Percentiles rank a stretch among this genome's conserved stretches.
Evolutionary conservation across 2,113 vertebrate genomes (phyloP).

Genomic region (Cephalopholis sonnerati): DNA sequence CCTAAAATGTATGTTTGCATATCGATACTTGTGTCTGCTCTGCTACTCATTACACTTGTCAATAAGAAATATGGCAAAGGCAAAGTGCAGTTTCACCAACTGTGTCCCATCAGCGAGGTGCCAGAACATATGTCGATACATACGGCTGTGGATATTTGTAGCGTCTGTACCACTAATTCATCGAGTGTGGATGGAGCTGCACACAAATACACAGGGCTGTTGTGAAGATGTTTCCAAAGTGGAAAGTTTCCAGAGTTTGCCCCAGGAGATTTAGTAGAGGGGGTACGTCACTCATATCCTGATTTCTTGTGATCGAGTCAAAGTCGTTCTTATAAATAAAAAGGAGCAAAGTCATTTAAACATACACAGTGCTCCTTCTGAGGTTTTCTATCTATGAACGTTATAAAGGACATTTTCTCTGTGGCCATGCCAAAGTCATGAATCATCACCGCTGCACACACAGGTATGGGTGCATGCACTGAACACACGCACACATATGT

Average conservation of each 20-base stretch:
- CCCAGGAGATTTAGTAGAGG: background rate
- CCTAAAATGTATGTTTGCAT: too few relatives aligned
- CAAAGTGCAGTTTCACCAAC: too few relatives aligned
- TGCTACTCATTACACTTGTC: too few relatives aligned
- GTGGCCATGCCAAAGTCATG: background rate
- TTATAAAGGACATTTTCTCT: slow-evolving; percentile 19
- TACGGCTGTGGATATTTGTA: too few relatives aligned
- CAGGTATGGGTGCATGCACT: background rate
- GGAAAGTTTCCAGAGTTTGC: background rate
- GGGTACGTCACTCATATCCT: background rate
- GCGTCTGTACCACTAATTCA: too few relatives aligned
- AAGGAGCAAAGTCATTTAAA: background rate
- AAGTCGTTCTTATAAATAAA: slow-evolving; percentile 2
- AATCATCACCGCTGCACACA: background rate
- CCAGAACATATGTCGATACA: too few relatives aligned
- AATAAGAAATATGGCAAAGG: too few relatives aligned
- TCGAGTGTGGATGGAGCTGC: too few relatives aligned
- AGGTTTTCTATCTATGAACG: background rate
- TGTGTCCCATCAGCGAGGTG: too few relatives aligned
- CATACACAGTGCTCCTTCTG: background rate
- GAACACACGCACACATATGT: slow-evolving; percentile 1
- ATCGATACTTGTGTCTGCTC: too few relatives aligned
- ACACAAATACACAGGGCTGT: too few relatives aligned
- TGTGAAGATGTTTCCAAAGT: too few relatives aligned
- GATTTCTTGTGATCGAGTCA: slow-evolving; percentile 1